Base-by-base conservation (phyloP, 2,888 invertebrate genomes). In the Mystacides longicornis region DNA sequence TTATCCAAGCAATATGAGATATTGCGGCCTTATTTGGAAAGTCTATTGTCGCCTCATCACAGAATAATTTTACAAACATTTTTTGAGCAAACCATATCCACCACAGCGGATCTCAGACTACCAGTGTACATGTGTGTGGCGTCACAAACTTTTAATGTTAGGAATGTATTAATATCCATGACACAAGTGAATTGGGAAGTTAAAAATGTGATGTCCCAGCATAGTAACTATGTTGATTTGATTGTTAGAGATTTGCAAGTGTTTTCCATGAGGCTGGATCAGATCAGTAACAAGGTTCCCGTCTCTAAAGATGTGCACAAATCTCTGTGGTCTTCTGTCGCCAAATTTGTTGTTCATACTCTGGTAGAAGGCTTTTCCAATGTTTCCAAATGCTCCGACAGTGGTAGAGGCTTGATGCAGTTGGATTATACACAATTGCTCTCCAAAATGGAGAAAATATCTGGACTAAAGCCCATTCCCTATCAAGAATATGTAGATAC, bases 401-500 rank as follows among this genome's bases (percentile, higher is more conserved):
- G 94, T 21, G 99, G 99, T 0, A 77, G 99, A 37, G 98, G 95
- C 0, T 72, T 99, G 9, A 99, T 99, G 98, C 97, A 97, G 68
- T 75, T 99, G 20, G 99, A 99, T 76, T 97, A 94, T 67, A 91
- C 94, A 5, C 97, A 98, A 69, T 85, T 97, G 60, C 82, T 94
- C 62, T 85, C 91, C 20, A 94, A 96, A 68, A 77, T 93, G 51
- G 95, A 97, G 70, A 85, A 88, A 65, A 83, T 96, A 53, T 88
- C 93, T 0, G 82, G 83, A 1, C 68, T 93, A 5, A 86, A 86
- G 66, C 94, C 94, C 2, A 78, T 93, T 16, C 93, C 96, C 0
- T 89, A 90, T 66, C 85, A 87, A 61, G 88, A 90, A 54, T 93
- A 90, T 65, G 96, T 98, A 0, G 97, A 98, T 71, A 82, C 83